These are phyloP conservation scores for Platynereis dumerilii DNA, from an alignment of 2,888 invertebrate genomes.

Conservation along the genomic window DNA sequence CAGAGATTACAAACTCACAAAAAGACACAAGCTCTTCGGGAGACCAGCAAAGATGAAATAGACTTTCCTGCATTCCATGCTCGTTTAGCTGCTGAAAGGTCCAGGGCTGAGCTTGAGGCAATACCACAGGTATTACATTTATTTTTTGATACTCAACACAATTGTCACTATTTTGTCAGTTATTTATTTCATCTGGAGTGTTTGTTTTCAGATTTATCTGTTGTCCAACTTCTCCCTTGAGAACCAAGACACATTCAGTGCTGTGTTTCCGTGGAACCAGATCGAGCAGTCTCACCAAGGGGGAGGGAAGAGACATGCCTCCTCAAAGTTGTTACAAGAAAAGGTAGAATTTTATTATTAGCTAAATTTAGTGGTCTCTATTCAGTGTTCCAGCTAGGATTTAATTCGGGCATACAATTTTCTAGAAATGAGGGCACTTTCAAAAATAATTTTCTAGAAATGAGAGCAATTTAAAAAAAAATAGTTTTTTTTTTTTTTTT, in stretches of 20 bases:
- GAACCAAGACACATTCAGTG: slow-evolving; percentile 80
- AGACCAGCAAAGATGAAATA: background rate
- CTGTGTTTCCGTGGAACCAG: slow-evolving; percentile 78
- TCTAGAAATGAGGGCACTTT: no score
- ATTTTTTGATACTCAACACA: no score
- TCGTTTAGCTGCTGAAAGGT: slow-evolving; percentile 61
- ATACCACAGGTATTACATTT: slow-evolving; percentile 71
- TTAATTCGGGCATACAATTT: no score
- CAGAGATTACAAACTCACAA: no score
- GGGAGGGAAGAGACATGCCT: slow-evolving; percentile 45
- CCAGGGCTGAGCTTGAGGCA: slow-evolving; percentile 69
- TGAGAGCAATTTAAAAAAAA: no score
- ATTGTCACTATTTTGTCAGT: background rate
- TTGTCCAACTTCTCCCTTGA: slow-evolving; percentile 80
- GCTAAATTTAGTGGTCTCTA: no score
- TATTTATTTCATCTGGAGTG: background rate
- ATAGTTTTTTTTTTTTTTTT: no score
- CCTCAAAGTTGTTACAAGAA: slow-evolving; percentile 78
- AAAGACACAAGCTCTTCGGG: no score
- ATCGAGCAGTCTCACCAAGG: slow-evolving; percentile 46
- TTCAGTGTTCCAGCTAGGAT: no score
- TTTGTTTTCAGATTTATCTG: slow-evolving; percentile 77
- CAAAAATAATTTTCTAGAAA: no score
- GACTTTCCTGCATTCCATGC: background rate
- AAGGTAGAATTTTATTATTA: slow-evolving; percentile 71